These are phyloP conservation scores for Piscicola geometra DNA, from an alignment of 2,888 invertebrate genomes.

Conservation along the genomic window DNA sequence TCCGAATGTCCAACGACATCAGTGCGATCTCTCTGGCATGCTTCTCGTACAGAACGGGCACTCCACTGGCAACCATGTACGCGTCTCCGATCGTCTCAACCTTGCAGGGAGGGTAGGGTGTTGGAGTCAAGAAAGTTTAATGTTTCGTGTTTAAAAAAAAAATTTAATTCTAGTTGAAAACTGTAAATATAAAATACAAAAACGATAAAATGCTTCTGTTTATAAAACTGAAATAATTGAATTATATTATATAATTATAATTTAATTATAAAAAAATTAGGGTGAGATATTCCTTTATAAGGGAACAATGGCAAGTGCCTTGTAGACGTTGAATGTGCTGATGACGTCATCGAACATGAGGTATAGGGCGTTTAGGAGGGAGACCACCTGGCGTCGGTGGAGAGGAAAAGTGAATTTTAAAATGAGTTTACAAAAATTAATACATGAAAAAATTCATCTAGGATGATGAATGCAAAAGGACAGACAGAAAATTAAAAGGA, in stretches of 20 bases:
- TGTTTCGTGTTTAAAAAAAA: too few species aligned
- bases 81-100: constrained; percentile 60
- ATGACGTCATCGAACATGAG: constrained; percentile 35
- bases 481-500: not conserved
- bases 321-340: constrained; percentile 34
- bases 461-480: not conserved
- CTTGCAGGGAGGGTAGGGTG: constrained; percentile 75
- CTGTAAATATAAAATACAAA: too few species aligned
- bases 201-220: not conserved
- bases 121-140: not conserved
- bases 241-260: too few species aligned
- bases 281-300: not conserved
- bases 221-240: not conserved
- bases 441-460: too few species aligned
- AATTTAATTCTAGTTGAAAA: too few species aligned
- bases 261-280: not conserved
- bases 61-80: constrained; percentile 44
- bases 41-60: constrained; percentile 38
- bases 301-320: constrained; percentile 3
- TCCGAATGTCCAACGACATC: constrained; percentile 43
- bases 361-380: constrained; percentile 34
- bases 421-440: too few species aligned
- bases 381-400: constrained; percentile 12
- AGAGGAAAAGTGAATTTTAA: not conserved
- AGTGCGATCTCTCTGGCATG: constrained; percentile 44